Percentiles rank a stretch among this genome's conserved stretches.
These are phyloP conservation scores for Scaptomyza pallida DNA, from an alignment of 1,140 invertebrate genomes.

Conservation along the genomic window DNA sequence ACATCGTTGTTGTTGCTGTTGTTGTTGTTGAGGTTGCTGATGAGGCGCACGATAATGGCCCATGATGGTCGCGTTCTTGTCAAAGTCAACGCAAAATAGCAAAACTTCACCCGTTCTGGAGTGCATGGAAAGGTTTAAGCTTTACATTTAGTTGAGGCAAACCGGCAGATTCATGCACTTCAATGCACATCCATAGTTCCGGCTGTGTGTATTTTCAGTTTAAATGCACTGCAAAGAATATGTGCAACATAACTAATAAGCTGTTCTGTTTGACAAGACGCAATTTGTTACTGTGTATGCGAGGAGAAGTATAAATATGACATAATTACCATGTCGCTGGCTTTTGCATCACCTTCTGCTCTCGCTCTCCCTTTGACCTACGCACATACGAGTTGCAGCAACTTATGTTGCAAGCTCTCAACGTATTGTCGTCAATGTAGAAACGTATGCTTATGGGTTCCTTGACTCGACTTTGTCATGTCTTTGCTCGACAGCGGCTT, in stretches of 20 bases:
- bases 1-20: constrained; percentile 16
- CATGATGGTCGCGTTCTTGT: constrained; percentile 78
- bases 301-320: constrained; percentile 60
- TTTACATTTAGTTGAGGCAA: constrained; percentile 16
- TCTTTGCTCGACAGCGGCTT: constrained; percentile 27
- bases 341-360: constrained; percentile 19
- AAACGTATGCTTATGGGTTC: constrained; percentile 60
- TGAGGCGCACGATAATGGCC: constrained; percentile 77
- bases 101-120: constrained; percentile 4
- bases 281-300: constrained; percentile 34
- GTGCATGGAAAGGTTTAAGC: constrained; percentile 13
- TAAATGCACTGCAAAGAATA: background rate
- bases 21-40: constrained; percentile 52
- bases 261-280: no score
- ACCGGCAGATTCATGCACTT: constrained; percentile 34
- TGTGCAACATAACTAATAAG: background rate
- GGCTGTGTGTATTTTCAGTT: constrained; percentile 3
- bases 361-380: background rate
- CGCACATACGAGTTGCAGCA: background rate
- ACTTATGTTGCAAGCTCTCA: background rate
- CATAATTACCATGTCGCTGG: constrained; percentile 73
- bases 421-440: constrained; percentile 64
- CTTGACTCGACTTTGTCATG: constrained; percentile 60
- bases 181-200: constrained; percentile 46
- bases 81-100: constrained; percentile 72